Base-by-base conservation (phyloP, 2,888 invertebrate genomes). In the Hesperia comma region DNA sequence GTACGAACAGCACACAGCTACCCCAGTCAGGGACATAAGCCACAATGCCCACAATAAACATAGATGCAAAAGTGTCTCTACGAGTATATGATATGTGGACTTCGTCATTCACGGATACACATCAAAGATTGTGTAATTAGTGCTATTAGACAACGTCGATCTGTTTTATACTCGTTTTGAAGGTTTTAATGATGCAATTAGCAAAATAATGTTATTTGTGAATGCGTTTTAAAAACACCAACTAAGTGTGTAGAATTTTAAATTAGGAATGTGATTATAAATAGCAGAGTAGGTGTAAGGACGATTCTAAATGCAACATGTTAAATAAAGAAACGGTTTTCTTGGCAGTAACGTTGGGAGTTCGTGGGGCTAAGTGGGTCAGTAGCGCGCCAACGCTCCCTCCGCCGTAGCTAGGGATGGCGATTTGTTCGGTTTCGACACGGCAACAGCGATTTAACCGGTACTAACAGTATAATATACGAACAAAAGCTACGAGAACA, bases 301-400 rank as follows among this genome's bases (percentile, higher is more conserved):
- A 19, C 49, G 19, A 41, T 57, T 56, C 21, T 51, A 33, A 41
- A 63, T 43, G 43, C 19, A 21, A 61, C 54, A 21, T 49, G 10
- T 32, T 41, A 49, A 54, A 58, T 19, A 58, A 64, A 64, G 49
- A 10, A 53, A 19, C 51, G 37, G 57, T 64, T 57, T 58, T 64
- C 41, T 64, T 58, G 64, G 58, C 58, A 64, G 41, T 58, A 58
- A 41, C 58, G 51, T 40, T 26, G 49, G 17, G 21, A 33, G 77
- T 77, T 53, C 78, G 80, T 76, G 78, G 71, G 77, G 77, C 75
- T 80, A 79, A 87, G 75, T 91, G 79, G 91, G 91, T 90, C 90
- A 92, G 79, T 86, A 83, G 87, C 90, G 90, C 91, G 90, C 79
- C 75, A 78, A 77, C 73, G 70, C 54, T 62, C 61, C 73, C 76